Evolutionary conservation across 2,797 vertebrate species (phyloP).

Genomic region (Cetoscarus ocellatus): DNA sequence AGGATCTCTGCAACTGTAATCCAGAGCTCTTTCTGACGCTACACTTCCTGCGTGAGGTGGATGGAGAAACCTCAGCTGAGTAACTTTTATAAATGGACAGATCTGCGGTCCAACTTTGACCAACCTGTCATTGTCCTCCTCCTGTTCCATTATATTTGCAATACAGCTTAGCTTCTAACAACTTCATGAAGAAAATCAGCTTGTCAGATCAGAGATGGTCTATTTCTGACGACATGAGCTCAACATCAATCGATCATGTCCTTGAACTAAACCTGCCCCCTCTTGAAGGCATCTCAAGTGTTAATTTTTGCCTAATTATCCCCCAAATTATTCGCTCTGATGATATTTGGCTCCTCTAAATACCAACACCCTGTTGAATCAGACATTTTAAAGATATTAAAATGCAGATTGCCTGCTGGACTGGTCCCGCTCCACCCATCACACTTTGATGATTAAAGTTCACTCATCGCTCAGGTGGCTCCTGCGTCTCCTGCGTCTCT

Average conservation of each 20-base stretch:
- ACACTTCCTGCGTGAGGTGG: too few species aligned
- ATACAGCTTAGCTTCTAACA: too few species aligned
- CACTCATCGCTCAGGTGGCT: conserved; percentile 55
- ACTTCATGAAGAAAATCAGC: too few species aligned
- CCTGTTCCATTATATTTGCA: too few species aligned
- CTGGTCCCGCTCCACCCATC: conserved; percentile 43
- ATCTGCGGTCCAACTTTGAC: too few species aligned
- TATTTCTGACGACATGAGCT: not conserved
- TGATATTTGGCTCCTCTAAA: conserved; percentile 25
- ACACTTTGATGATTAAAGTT: conserved; percentile 61
- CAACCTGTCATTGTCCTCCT: too few species aligned
- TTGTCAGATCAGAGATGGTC: not conserved
- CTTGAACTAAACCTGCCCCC: not conserved
- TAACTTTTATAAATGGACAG: too few species aligned
- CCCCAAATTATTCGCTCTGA: not conserved
- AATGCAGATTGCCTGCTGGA: conserved; percentile 49
- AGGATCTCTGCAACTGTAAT: too few species aligned
- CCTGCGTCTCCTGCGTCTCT: conserved; percentile 27
- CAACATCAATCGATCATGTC: not conserved
- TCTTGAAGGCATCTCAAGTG: not conserved
- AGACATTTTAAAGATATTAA: conserved; percentile 44
- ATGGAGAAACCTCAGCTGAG: too few species aligned
- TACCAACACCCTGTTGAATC: conserved; percentile 14
- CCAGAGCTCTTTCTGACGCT: too few species aligned
- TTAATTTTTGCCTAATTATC: not conserved